Conservation (phyloP, 2,888 invertebrate species). For the Apamea monoglypha region DNA sequence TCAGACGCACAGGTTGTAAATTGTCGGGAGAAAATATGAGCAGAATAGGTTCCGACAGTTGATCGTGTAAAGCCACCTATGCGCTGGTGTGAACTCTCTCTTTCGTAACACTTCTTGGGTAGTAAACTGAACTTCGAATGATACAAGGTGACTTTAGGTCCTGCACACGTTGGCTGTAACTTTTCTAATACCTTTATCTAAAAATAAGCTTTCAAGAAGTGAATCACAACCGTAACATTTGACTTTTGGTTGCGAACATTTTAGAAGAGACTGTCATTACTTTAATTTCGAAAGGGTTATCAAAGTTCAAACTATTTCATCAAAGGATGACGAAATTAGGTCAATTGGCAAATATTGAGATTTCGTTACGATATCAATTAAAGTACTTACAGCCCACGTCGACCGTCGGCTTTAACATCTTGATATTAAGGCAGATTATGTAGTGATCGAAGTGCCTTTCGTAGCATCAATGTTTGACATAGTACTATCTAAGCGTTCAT, state of each 20-base stretch:
- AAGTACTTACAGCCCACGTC: not conserved
- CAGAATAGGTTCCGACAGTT: slow-evolving; percentile 47
- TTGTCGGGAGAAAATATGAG: slow-evolving; percentile 62
- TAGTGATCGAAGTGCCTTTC: not conserved
- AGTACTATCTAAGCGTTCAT: not conserved
- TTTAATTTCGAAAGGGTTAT: slow-evolving; percentile 14
- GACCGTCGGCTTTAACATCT: not conserved
- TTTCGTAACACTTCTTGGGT: slow-evolving; percentile 46
- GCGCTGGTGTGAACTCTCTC: slow-evolving; percentile 52
- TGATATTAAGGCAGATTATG: not conserved
- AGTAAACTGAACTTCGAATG: slow-evolving; percentile 5
- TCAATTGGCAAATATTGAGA: not conserved
- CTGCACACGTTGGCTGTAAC: not conserved
- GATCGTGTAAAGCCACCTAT: slow-evolving; percentile 21
- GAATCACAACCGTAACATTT: slow-evolving; percentile 25
- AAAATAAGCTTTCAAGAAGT: not conserved
- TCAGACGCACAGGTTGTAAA: slow-evolving; percentile 60
- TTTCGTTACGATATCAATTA: not conserved
- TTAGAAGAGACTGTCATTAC: not conserved
- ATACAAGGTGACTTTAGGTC: not conserved
- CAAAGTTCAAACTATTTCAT: slow-evolving; percentile 4
- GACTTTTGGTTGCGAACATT: not conserved
- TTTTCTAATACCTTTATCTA: not conserved
- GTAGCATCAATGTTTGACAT: not conserved
- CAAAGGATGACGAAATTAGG: slow-evolving; percentile 17